Conservation (phyloP, 2,797 vertebrate species). For the Leptoclinus maculatus region DNA sequence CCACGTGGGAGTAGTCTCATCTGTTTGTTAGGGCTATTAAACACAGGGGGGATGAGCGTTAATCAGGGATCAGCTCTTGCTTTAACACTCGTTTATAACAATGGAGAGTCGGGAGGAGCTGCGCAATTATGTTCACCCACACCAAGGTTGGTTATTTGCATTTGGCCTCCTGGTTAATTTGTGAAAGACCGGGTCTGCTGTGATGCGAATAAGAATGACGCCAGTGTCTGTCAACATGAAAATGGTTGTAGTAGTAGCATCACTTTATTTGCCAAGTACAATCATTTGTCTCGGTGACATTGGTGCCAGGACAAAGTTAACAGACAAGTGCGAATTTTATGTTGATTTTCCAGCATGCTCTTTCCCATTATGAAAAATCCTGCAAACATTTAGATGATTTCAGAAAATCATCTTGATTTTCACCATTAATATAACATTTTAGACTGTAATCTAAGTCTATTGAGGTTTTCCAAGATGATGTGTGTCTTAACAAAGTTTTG, state of each 20-base stretch:
- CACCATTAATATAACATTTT: not conserved
- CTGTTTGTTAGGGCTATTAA: constrained; percentile 81
- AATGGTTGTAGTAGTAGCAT: not conserved
- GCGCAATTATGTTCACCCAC: constrained; percentile 49
- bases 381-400: not conserved
- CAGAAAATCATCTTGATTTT: not conserved
- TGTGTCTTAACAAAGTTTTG: not conserved
- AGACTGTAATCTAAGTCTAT: not conserved
- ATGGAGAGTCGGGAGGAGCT: constrained; percentile 51
- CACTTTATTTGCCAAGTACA: not conserved
- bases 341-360: not conserved
- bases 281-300: not conserved
- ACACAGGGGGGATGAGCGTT: constrained; percentile 68
- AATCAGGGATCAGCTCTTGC: constrained; percentile 74
- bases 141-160: constrained; percentile 65
- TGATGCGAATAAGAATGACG: constrained; percentile 22
- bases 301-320: constrained; percentile 1
- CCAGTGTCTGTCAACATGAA: constrained; percentile 3
- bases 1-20: constrained; percentile 78
- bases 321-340: constrained; percentile 3
- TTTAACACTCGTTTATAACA: constrained; percentile 56
- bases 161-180: constrained; percentile 55
- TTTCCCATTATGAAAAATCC: not conserved
- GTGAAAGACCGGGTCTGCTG: constrained; percentile 34
- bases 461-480: not conserved